phyloP scores from a whole-genome alignment of 2,888 invertebrate genomes.

The Seira musarum region DNA sequence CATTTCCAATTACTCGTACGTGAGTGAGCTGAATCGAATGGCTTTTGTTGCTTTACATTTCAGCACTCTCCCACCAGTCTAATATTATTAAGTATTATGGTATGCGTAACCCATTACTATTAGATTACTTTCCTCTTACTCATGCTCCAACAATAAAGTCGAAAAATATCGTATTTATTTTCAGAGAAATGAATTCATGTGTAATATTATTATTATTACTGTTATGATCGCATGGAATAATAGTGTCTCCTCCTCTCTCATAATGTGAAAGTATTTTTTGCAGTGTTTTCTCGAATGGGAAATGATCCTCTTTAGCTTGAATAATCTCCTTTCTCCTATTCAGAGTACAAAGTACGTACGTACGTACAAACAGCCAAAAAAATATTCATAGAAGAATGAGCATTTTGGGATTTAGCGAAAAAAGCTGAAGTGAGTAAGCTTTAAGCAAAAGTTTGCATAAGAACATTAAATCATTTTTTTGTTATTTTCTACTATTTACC shows the following conservation, averaged over 20 bases:
- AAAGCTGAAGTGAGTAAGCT: not conserved
- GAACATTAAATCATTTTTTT: slow-evolving; percentile 22
- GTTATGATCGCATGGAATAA: too few relatives aligned
- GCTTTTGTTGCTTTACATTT: too few relatives aligned
- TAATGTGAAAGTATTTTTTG: slow-evolving; percentile 10
- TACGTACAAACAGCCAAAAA: not conserved
- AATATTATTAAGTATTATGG: slow-evolving; percentile 19
- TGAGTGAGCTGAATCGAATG: too few relatives aligned
- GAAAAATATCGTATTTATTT: slow-evolving; percentile 49
- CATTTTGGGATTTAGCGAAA: too few relatives aligned
- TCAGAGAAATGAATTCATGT: slow-evolving; percentile 51
- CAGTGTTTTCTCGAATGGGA: slow-evolving; percentile 46
- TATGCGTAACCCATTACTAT: slow-evolving; percentile 40
- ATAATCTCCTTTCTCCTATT: slow-evolving; percentile 44
- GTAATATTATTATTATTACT: slow-evolving; percentile 42
- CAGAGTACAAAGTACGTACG: not conserved
- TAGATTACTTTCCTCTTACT: slow-evolving; percentile 20
- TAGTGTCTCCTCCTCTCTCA: too few relatives aligned
- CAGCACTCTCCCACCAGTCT: not conserved
- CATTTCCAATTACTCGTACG: too few relatives aligned
- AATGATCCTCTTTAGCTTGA: slow-evolving; percentile 54
- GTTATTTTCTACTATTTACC: not conserved
- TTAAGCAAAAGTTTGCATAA: slow-evolving; percentile 10
- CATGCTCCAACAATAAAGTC: not conserved
- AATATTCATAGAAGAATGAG: slow-evolving; percentile 14